Percentiles rank a stretch among this genome's conserved stretches.
Conservation (phyloP, 2,113 vertebrate genomes). For the Platysteira castanea region DNA sequence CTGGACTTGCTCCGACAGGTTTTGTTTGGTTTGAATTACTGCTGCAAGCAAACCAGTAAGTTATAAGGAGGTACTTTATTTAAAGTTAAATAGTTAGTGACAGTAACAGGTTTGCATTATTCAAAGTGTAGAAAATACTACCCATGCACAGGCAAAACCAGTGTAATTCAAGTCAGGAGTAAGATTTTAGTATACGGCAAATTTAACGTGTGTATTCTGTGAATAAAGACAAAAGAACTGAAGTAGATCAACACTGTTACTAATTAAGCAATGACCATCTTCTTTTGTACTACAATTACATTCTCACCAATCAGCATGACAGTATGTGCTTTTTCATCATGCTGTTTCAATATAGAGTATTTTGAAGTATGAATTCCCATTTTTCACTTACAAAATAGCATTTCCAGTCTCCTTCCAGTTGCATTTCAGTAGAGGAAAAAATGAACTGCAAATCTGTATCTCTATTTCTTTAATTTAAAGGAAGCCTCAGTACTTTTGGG, state of each 20-base stretch:
- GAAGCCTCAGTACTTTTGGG: background rate
- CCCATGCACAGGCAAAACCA: slow-evolving; percentile 15
- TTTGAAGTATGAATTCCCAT: background rate
- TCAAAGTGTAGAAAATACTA: slow-evolving; percentile 48
- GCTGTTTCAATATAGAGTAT: background rate
- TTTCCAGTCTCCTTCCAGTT: background rate
- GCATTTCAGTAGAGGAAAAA: background rate
- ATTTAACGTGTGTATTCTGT: background rate
- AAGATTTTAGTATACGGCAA: background rate
- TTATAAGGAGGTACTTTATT: slow-evolving; percentile 53
- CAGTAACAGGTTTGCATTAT: slow-evolving; percentile 22
- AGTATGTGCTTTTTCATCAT: background rate
- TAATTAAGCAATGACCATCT: background rate
- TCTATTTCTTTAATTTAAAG: background rate
- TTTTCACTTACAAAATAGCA: background rate
- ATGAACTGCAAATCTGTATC: background rate
- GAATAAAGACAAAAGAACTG: background rate
- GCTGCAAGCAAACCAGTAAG: background rate
- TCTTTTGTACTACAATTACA: background rate
- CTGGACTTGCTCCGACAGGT: background rate
- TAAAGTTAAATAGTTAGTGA: slow-evolving; percentile 48
- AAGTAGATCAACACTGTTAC: background rate
- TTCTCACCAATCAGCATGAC: background rate
- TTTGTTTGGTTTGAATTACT: background rate
- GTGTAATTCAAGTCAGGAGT: slow-evolving; percentile 3